Percentiles rank a stretch among this genome's conserved stretches.
Conservation (phyloP, 2,797 vertebrate genomes). For the Periophthalmus magnuspinnatus region DNA sequence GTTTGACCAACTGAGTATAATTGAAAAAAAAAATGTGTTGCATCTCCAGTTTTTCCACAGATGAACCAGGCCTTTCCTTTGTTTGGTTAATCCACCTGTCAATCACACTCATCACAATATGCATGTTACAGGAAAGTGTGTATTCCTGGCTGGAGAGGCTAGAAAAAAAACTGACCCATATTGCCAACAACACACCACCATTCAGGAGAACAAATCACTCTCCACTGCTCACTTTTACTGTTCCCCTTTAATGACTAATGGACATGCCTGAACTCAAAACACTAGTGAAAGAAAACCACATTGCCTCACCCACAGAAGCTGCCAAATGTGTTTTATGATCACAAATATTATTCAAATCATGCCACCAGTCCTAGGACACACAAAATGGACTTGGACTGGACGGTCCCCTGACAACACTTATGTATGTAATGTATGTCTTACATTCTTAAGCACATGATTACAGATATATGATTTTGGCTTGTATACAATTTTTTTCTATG, state of each 20-base stretch:
- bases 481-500: no score
- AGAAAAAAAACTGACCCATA: background rate
- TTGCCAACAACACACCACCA: background rate
- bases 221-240: background rate
- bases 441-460: background rate
- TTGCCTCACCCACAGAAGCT: background rate
- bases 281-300: conserved; percentile 7
- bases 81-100: background rate
- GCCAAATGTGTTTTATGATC: conserved; percentile 4
- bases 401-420: background rate
- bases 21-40: no score
- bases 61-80: background rate
- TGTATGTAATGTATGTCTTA: conserved; percentile 30
- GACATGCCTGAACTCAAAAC: background rate
- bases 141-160: no score
- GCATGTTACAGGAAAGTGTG: no score
- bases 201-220: background rate
- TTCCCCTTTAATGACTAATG: background rate
- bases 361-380: background rate
- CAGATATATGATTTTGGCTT: conserved; percentile 4
- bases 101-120: no score
- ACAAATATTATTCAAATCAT: conserved; percentile 1
- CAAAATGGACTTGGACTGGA: conserved; percentile 10
- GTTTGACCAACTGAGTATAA: no score
- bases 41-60: background rate